Conservation (phyloP, 2,113 vertebrate species). For the Bucco capensis region DNA sequence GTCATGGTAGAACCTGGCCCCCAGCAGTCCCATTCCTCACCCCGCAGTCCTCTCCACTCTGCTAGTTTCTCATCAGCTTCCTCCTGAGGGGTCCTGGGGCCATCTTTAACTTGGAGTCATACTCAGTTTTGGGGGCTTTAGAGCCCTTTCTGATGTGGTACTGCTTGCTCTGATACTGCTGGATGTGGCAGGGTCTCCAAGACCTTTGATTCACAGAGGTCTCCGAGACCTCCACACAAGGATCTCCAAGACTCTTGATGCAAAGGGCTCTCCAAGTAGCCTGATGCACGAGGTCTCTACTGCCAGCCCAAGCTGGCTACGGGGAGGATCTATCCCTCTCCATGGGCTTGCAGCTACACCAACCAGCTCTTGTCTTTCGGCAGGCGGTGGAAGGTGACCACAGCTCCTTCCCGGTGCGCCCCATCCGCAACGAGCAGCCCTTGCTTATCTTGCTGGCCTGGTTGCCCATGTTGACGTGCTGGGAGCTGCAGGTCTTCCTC, state of each 20-base stretch:
- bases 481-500: slow-evolving; percentile 85
- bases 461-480: slow-evolving; percentile 81
- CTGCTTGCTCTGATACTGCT: neutral
- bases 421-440: slow-evolving; percentile 90
- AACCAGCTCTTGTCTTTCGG: accelerated
- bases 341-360: neutral
- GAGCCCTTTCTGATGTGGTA: neutral
- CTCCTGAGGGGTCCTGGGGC: accelerated
- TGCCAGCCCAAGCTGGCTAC: accelerated
- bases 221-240: too few species aligned
- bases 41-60: neutral
- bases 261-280: accelerated
- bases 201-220: neutral
- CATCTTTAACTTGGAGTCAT: neutral
- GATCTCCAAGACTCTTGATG: accelerated
- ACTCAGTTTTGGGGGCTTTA: neutral
- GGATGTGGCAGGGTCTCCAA: neutral
- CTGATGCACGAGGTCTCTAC: neutral
- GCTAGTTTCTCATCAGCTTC: neutral
- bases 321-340: neutral
- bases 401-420: slow-evolving; percentile 64
- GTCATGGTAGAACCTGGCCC: neutral
- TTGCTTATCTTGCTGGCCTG: slow-evolving; percentile 88
- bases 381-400: slow-evolving; percentile 92
- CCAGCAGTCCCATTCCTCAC: accelerated